Evolutionary conservation across 1,140 invertebrate species (phyloP).

Genomic region (Coenobita brevimanus): DNA sequence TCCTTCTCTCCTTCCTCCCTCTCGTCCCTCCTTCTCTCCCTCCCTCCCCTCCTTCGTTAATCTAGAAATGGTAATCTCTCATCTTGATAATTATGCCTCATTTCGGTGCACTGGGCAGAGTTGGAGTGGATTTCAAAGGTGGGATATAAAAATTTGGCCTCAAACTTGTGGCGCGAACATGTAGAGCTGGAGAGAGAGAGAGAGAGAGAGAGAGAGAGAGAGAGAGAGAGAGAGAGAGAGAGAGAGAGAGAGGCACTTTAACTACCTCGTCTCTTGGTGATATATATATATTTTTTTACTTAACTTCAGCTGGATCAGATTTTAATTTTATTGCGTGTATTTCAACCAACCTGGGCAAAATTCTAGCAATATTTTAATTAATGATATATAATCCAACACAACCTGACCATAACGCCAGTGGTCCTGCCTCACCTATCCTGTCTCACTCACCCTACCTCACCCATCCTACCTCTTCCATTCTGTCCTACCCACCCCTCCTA

Average conservation of each 20-base stretch:
- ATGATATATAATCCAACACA: too few relatives aligned
- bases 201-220: slow-evolving; percentile 1
- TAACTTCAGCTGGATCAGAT: too few relatives aligned
- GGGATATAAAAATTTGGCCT: slow-evolving; percentile 1
- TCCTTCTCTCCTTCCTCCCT: background rate
- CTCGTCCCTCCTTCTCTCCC: background rate
- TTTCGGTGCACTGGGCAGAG: background rate
- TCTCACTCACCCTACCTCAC: too few relatives aligned
- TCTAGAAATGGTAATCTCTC: slow-evolving; percentile 48
- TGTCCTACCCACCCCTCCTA: too few relatives aligned
- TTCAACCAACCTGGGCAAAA: too few relatives aligned
- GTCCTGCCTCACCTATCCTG: too few relatives aligned
- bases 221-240: background rate
- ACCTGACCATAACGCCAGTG: too few relatives aligned
- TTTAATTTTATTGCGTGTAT: too few relatives aligned
- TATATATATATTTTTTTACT: too few relatives aligned
- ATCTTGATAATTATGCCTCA: slow-evolving; percentile 56
- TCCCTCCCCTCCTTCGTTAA: slow-evolving; percentile 12
- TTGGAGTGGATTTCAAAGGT: background rate
- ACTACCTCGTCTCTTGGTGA: too few relatives aligned
- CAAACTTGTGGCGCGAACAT: background rate
- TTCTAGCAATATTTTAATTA: too few relatives aligned
- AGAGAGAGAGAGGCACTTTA: background rate
- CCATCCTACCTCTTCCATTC: too few relatives aligned
- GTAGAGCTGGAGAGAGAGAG: background rate